Evolutionary conservation across 2,113 vertebrate genomes (phyloP), one percentile per base, ranked within the genome.

Genomic region (Clarias batrachus): DNA sequence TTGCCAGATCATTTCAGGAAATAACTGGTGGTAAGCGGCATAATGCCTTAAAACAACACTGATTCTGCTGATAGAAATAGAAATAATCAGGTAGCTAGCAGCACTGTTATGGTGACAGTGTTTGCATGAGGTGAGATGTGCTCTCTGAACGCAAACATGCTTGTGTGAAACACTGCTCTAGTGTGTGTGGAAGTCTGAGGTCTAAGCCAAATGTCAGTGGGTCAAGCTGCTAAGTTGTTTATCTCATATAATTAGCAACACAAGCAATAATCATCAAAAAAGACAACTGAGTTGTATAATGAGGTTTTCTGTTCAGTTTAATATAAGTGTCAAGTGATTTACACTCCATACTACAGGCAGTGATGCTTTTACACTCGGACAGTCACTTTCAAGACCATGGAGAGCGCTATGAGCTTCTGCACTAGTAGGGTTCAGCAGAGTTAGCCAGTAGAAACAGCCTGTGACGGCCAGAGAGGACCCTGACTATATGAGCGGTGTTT

Each of bases 211-310:
- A 80, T 17, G 27, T 68, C 52, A 70, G 30, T 56, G 76, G 37
- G n/a, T 66, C n/a, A 37, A 79, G 33, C 83, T 74, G 71, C 30
- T 80, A 85, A 79, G 27, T 48, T 85, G 74, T 11, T 66, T 21
- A 57, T 57, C 23, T 41, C 27, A 8, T 33, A 85, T 17, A 23
- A 68, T 33, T 85, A 80, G 48, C 14, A 78, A 56, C 3, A 66
- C 4, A 57, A 78, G 27, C 48, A 54, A 66, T 48, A 27, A 13
- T 52, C 25, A 70, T 83, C 33, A 71, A 3, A 56, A 65, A 83
- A 41, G 19, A 25, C 3, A 84, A 74, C 68, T 4, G 68, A 70
- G 57, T 4, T 56, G 1, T 16, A 21, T 57, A 52, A 41, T 68
- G 63, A 37, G 27, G 4, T 71, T 54, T 19, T 23, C 19, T 56